These are phyloP conservation scores for Pegea sp. DNA, from an alignment of 23 tunicate species.

Conservation along the genomic window DNA sequence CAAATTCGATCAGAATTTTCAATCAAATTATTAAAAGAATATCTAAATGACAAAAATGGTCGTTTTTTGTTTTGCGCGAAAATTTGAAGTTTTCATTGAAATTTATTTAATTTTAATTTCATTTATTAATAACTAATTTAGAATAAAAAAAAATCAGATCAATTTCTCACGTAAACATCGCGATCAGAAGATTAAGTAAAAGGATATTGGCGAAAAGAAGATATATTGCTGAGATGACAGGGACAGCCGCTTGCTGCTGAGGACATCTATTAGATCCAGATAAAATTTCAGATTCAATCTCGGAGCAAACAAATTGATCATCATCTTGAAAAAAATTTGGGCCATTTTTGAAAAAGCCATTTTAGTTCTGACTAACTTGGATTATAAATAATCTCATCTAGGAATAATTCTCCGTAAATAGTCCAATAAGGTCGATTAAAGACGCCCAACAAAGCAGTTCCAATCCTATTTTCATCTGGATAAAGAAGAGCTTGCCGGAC, in stretches of 20 bases:
- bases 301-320: conserved; percentile 47
- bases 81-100: not conserved
- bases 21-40: not conserved
- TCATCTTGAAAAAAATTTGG: conserved; percentile 16
- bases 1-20: not conserved
- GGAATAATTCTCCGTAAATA: conserved; percentile 76
- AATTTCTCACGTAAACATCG: conserved; percentile 65
- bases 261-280: conserved; percentile 62
- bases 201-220: conserved; percentile 73
- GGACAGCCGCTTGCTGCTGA: conserved; percentile 26
- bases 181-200: conserved; percentile 86
- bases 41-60: too few relatives aligned
- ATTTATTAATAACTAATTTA: not conserved
- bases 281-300: conserved; percentile 10
- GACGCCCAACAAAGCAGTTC: conserved; percentile 19
- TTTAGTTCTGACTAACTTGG: conserved; percentile 45
- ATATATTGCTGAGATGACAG: conserved; percentile 50
- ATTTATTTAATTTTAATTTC: not conserved
- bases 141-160: not conserved
- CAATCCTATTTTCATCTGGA: conserved; percentile 43
- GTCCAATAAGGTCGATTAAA: conserved; percentile 69
- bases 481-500: conserved; percentile 72
- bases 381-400: conserved; percentile 47
- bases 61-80: too few relatives aligned
- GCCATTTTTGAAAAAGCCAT: too few relatives aligned